Evolutionary conservation across 2,888 invertebrate species (phyloP).

Genomic region (Catocala nupta): DNA sequence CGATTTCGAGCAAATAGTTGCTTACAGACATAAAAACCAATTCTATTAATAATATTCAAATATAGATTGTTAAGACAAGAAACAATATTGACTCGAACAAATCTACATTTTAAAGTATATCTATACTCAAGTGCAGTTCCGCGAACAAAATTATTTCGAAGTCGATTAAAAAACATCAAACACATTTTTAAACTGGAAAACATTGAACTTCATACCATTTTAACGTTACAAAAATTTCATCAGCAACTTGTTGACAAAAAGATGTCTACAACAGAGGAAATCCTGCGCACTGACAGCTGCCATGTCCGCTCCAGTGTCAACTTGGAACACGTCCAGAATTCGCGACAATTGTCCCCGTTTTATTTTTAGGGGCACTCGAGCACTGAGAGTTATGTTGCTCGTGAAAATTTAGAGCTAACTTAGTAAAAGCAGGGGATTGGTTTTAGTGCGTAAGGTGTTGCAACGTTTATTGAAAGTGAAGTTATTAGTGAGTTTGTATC

Average conservation of each 20-base stretch:
- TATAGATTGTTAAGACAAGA: too few relatives aligned
- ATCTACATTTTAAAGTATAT: too few relatives aligned
- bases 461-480: conserved; percentile 14
- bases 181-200: conserved; percentile 18
- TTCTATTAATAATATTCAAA: too few relatives aligned
- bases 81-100: too few relatives aligned
- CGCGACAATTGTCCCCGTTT: conserved; percentile 55
- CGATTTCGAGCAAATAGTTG: too few relatives aligned
- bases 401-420: conserved; percentile 45
- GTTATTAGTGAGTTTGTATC: conserved; percentile 2
- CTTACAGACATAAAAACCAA: too few relatives aligned
- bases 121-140: too few relatives aligned
- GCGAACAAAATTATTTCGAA: too few relatives aligned
- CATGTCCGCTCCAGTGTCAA: conserved; percentile 51
- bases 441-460: conserved; percentile 9
- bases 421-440: conserved; percentile 26
- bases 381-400: conserved; percentile 39
- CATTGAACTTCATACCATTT: conserved; percentile 33
- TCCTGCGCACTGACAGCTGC: conserved; percentile 60
- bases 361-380: conserved; percentile 41
- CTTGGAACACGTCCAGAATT: conserved; percentile 60
- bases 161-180: not conserved
- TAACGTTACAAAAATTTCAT: conserved; percentile 35
- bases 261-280: conserved; percentile 44
- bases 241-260: conserved; percentile 41